Base-by-base conservation (phyloP, 2,797 vertebrate species). In the Decapterus maruadsi region DNA sequence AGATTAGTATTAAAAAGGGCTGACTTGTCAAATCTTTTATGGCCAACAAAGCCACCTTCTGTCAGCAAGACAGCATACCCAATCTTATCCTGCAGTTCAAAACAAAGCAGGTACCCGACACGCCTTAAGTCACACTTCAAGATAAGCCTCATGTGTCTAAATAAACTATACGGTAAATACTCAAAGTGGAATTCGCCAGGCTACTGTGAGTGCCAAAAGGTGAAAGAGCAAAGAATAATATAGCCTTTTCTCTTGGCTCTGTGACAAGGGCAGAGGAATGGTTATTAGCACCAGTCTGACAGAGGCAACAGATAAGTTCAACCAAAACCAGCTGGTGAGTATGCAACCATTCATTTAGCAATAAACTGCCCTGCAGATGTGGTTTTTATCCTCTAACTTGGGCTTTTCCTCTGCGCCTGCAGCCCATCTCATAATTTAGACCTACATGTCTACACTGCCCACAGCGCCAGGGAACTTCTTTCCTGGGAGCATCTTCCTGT, bases 401-500 rank as follows among this genome's bases (percentile, higher is more conserved):
- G 48, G 73, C 22, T 73, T 80, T 79, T 61, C 68, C 56, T 68
- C 60, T 40, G 17, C 14, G 58, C 53, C 48, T 71, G 57, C 46
- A 80, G 60, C 57, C 36, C 60, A 63, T 78, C 79, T 77, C 67
- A 78, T 86, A 87, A 89, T 90, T 87, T 77, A 56, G 61, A 85
- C 80, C 74, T 57, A 71, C 51, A 69, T 9, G 13, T 64, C 34
- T 68, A 54, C 36, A 31, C 48, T 79, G 63, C 54, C 87, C 82
- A 82, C 72, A 84, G 62, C 17, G 11, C 55, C 58, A n/a, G 58
- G 14, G n/a, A 60, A 22, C 66, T 63, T 68, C 51, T 60, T 62
- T 80, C 69, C 81, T 69, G 43, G 42, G 61, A 86, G 85, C 87
- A 90, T 88, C 88, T 78, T 85, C 75, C 48, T 69, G 66, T 68